Evolutionary conservation across 2,888 invertebrate genomes (phyloP), one percentile per base, ranked within the genome.

Genomic region (Euplagia quadripunctaria): DNA sequence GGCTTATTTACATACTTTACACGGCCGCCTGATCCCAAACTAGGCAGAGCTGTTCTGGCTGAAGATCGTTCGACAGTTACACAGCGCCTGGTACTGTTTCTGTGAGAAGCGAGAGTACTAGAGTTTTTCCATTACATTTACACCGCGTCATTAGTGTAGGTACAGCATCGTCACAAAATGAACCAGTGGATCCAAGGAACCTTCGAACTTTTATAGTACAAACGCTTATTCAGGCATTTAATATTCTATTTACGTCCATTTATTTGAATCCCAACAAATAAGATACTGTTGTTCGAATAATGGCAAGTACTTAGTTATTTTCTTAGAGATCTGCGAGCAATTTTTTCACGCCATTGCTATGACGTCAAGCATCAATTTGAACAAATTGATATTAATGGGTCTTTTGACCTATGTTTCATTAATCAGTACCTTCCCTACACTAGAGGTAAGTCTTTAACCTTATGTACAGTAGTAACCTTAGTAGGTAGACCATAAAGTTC

Each of bases 281-380:
- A 31, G 20, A 61, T 5, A 12, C 5, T 14, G 1, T 14, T 31
- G 31, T 31, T 14, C 4, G 5, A 61, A 31, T 61, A 61, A 61
- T 14, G 31, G 14, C 14, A 6, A 14, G 14, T 31, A 14, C 20
- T 7, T 7, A 14, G 43, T 31, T 31, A 7, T 31, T 61, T 31
- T 61, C 31, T 31, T 31, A 6, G 14, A 31, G 31, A 31, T 61
- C 43, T 46, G 6, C 8, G 52, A 52, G 43, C 52, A 17, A 52
- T 52, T 17, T 64, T 64, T 64, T 64, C 42, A 64, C 64, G 42
- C 17, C 5, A 20, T 70, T 65, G 55, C 68, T 42, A 49, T 31
- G 55, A 58, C 8, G 79, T 72, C 75, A 17, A 49, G 16, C 42
- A n/a, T 41, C 5, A 64, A 41, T 64, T 64, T 64, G 64, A 43